phyloP scores from a whole-genome alignment of 2,888 invertebrate genomes.

The Crematogaster levior region DNA sequence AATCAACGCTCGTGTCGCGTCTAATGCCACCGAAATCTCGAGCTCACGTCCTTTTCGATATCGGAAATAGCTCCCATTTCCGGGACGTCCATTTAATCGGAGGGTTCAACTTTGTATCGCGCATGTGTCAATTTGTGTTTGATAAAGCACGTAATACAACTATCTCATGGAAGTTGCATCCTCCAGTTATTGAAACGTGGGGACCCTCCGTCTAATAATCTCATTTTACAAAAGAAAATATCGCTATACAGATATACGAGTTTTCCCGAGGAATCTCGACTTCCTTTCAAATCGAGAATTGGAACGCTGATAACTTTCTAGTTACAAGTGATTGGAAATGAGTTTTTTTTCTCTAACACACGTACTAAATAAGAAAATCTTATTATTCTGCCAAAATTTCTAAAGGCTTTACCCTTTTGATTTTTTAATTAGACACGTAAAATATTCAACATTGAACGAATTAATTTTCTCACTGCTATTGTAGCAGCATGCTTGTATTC shows the following conservation, averaged over 20 bases:
- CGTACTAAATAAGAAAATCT: background rate
- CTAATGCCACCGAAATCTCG: conserved; percentile 65
- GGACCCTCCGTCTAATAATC: background rate
- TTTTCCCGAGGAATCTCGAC: background rate
- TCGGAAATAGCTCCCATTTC: conserved; percentile 63
- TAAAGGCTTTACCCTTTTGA: background rate
- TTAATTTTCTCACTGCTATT: background rate
- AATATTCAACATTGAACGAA: background rate
- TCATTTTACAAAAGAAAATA: background rate
- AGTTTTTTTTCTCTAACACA: background rate
- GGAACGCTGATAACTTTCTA: background rate
- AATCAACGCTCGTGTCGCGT: conserved; percentile 55
- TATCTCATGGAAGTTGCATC: conserved; percentile 11
- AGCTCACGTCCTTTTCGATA: conserved; percentile 50
- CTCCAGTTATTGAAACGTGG: background rate
- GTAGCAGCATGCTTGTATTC: no score
- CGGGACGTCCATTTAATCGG: conserved; percentile 51
- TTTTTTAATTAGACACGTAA: background rate
- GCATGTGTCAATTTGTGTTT: conserved; percentile 25
- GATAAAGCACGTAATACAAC: background rate
- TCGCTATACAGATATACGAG: background rate
- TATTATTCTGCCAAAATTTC: background rate
- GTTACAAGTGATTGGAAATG: background rate
- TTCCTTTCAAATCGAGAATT: conserved; percentile 12
- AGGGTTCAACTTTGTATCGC: conserved; percentile 43